A percentile compares a stretch with the other conserved stretches of the same genome.
Conservation (phyloP, 1,140 invertebrate genomes). For the Ganaspis sp. region DNA sequence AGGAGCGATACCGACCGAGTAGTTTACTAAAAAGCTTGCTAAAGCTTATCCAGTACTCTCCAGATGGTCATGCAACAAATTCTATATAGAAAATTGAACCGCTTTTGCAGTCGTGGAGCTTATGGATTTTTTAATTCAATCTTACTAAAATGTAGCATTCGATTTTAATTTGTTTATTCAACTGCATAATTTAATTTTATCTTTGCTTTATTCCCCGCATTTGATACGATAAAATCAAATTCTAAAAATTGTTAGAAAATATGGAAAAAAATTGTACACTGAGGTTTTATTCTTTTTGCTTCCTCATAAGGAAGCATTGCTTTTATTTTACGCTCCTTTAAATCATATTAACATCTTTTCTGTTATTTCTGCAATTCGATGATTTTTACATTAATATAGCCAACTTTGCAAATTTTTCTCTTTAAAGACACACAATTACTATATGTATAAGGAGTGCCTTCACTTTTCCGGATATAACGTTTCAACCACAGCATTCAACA, state of each 20-base stretch:
- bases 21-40: background rate
- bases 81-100: background rate
- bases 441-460: background rate
- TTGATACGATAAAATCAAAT: too few relatives aligned
- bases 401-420: background rate
- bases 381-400: background rate
- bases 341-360: too few relatives aligned
- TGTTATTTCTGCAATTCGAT: background rate
- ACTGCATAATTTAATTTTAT: too few relatives aligned
- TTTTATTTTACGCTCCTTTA: too few relatives aligned
- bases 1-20: constrained; percentile 41
- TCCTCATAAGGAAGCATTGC: too few relatives aligned
- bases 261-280: too few relatives aligned
- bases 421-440: background rate
- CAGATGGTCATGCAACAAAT: background rate
- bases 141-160: background rate
- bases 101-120: too few relatives aligned
- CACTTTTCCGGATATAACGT: constrained; percentile 13
- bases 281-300: too few relatives aligned
- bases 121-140: background rate
- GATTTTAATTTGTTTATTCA: background rate
- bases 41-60: background rate
- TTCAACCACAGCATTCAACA: background rate
- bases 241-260: too few relatives aligned
- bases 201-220: too few relatives aligned